Evolutionary conservation across 1,140 invertebrate genomes (phyloP).

Genomic region (Andrena cerasifolii): DNA sequence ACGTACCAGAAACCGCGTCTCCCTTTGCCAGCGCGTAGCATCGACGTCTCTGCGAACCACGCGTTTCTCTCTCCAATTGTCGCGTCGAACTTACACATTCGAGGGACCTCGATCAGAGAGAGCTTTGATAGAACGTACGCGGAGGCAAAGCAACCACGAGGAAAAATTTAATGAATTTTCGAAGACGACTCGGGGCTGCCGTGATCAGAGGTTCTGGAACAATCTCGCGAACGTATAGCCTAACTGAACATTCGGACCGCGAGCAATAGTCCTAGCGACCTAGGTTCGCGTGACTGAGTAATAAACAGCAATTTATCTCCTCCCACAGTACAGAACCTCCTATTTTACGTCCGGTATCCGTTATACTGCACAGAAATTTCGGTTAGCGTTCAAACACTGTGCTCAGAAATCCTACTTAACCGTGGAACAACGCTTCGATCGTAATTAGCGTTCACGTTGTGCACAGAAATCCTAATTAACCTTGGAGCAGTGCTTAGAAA

Average conservation of each 20-base stretch:
- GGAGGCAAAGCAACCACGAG: not conserved
- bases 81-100: not conserved
- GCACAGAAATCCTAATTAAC: no score
- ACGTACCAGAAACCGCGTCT: not conserved
- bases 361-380: not conserved
- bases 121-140: not conserved
- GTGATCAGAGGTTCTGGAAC: not conserved
- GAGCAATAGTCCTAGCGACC: no score
- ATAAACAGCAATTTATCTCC: constrained; percentile 14
- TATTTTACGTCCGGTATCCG: constrained; percentile 33
- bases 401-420: no score
- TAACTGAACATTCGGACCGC: not conserved
- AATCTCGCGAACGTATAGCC: not conserved
- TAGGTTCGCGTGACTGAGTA: constrained; percentile 16
- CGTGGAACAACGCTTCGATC: no score
- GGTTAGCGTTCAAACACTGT: no score
- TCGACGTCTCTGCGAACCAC: not conserved
- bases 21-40: not conserved
- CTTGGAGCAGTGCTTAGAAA: no score
- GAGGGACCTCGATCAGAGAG: not conserved
- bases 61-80: not conserved
- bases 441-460: no score
- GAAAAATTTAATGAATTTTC: constrained; percentile 15
- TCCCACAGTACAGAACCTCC: not conserved
- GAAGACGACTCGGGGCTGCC: not conserved